Evolutionary conservation across 2,113 vertebrate genomes (phyloP), one percentile per base, ranked within the genome.

Genomic region (Oceanodroma tethys): DNA sequence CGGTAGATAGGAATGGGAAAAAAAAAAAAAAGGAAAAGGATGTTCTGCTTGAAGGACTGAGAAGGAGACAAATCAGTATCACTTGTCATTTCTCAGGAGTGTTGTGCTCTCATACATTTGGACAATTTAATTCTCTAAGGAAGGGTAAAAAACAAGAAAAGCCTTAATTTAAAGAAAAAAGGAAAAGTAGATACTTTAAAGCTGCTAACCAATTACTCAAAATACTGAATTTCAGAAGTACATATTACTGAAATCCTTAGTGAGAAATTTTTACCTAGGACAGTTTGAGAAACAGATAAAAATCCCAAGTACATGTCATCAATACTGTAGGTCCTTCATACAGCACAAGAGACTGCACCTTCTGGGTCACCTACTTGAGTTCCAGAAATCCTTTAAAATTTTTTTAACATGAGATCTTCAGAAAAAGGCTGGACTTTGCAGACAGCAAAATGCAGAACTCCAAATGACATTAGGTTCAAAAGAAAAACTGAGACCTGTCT

Each of bases 41-140:
- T 82, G 68, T 96, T 96, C 96, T 95, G 67, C 90, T 97, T 95
- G 91, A 96, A 82, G 66, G 76, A 92, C 60, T 86, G 65, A 95
- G 90, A 84, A 95, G 68, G 76, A 81, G 36, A 75, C 38, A 91
- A 97, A 97, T 97, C 95, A 85, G 43, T 96, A 95, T 47, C 47
- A 89, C 60, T 75, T 97, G 96, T 96, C 86, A 91, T 91, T 97
- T 96, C 92, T 76, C 81, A 90, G 86, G 74, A 94, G 63, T 56
- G 66, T 74, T 82, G 38, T 93, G 93, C 81, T 95, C 20, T 13
- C 65, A 88, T 45, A 87, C 26, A 85, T 92, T 91, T 75, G 76
- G 62, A 86, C 47, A 90, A 90, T 80, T 93, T 94, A 88, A 86
- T 93, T 89, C 90, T 95, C 95, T 94, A 95, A 91, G 66, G 63